A percentile compares a stretch with the other conserved stretches of the same genome.
These are phyloP conservation scores for Machimus rusticus DNA, from an alignment of 2,888 invertebrate genomes.

Conservation along the genomic window DNA sequence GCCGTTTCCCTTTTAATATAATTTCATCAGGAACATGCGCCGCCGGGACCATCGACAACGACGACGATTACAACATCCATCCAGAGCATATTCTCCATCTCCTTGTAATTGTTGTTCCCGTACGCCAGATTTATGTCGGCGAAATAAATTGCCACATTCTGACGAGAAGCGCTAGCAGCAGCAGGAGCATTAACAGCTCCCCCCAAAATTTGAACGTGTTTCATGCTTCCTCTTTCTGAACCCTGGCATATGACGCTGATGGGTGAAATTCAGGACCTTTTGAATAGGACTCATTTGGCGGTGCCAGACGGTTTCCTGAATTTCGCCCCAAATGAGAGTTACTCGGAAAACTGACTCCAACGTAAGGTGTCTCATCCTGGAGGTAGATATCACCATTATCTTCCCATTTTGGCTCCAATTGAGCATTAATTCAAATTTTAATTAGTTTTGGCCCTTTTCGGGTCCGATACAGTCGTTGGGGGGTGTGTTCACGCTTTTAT, in stretches of 20 bases:
- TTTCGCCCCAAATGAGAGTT: not conserved
- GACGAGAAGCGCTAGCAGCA: not conserved
- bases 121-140: conserved; percentile 13
- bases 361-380: not conserved
- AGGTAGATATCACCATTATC: not conserved
- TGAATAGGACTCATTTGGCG: not conserved
- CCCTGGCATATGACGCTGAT: not conserved
- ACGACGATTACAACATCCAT: not conserved
- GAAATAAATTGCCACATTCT: conserved; percentile 34
- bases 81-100: not conserved
- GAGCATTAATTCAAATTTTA: conserved; percentile 10
- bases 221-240: not conserved
- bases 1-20: not conserved
- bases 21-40: conserved; percentile 5
- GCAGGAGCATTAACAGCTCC: not conserved
- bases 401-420: not conserved
- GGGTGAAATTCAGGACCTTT: not conserved
- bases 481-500: not conserved
- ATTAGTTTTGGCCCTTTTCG: not conserved
- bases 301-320: not conserved
- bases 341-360: not conserved
- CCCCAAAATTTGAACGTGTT: not conserved
- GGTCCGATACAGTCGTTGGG: not conserved
- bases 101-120: not conserved
- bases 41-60: not conserved